Conservation (phyloP, 2,113 vertebrate genomes). For the Glareola pratincola region DNA sequence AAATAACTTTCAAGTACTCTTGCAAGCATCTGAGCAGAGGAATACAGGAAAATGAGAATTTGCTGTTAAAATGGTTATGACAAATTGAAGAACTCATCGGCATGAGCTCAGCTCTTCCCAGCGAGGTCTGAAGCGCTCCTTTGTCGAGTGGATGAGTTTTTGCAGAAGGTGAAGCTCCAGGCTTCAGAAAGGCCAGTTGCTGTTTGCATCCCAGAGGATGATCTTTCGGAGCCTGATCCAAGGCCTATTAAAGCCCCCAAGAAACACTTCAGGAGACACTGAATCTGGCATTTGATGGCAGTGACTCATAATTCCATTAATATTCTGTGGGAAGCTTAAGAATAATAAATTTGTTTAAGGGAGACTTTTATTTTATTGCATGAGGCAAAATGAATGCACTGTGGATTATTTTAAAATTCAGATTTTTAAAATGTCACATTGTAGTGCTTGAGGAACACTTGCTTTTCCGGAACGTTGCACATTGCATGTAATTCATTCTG, state of each 20-base stretch:
- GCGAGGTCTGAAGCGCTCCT: background rate
- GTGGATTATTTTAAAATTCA: background rate
- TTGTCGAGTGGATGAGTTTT: background rate
- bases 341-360: background rate
- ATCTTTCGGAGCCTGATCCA: background rate
- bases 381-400: background rate
- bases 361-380: background rate
- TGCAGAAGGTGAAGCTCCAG: background rate
- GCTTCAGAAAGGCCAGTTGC: background rate
- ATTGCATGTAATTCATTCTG: background rate
- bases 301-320: background rate
- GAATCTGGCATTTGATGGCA: background rate
- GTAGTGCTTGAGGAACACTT: background rate
- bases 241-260: background rate
- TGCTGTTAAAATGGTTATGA: background rate
- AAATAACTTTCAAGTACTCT: constrained; percentile 11
- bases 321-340: background rate
- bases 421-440: background rate
- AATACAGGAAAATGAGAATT: background rate
- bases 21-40: background rate
- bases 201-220: background rate
- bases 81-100: background rate
- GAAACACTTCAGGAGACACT: background rate
- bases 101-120: background rate
- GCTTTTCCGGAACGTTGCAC: background rate